phyloP scores from a whole-genome alignment of 2,888 invertebrate genomes.

The Ramazzottius varieornatus region DNA sequence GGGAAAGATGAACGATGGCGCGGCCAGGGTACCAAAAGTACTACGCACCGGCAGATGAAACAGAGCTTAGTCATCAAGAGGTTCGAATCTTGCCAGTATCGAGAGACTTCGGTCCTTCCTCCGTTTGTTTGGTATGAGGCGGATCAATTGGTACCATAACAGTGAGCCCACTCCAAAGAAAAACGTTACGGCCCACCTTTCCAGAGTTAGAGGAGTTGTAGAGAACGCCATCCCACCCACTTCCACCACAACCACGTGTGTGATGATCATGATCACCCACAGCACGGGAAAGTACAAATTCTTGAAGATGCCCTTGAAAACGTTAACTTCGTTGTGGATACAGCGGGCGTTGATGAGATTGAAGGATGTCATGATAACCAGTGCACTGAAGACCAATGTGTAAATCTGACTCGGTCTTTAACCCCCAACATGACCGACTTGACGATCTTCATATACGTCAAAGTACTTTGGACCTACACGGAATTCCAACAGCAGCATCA shows the following conservation, averaged over 20 bases:
- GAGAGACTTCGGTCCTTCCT: no score
- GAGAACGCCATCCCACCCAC: slow-evolving; percentile 92
- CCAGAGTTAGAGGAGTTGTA: slow-evolving; percentile 60
- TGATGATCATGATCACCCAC: slow-evolving; percentile 74
- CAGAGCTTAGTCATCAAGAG: no score
- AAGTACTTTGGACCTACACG: no score
- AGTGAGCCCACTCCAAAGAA: slow-evolving; percentile 87
- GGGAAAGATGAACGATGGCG: no score
- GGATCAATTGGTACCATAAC: slow-evolving; percentile 72
- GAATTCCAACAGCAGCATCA: no score
- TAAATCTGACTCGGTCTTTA: slow-evolving; percentile 88
- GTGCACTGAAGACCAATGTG: slow-evolving; percentile 97
- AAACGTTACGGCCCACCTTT: slow-evolving; percentile 97
- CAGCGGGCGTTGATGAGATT: slow-evolving; percentile 99
- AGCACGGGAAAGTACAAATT: slow-evolving; percentile 96
- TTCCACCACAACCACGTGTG: slow-evolving; percentile 87
- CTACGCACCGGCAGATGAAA: no score
- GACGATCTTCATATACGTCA: no score
- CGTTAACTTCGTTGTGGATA: slow-evolving; percentile 95
- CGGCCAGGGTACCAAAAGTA: no score
- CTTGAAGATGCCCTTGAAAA: slow-evolving; percentile 80
- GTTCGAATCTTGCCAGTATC: no score
- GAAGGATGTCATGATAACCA: slow-evolving; percentile 99
- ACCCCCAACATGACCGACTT: slow-evolving; percentile 45
- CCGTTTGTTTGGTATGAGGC: background rate